Evolutionary conservation across 2,888 invertebrate genomes (phyloP).

Genomic region (Orthosia gothica): DNA sequence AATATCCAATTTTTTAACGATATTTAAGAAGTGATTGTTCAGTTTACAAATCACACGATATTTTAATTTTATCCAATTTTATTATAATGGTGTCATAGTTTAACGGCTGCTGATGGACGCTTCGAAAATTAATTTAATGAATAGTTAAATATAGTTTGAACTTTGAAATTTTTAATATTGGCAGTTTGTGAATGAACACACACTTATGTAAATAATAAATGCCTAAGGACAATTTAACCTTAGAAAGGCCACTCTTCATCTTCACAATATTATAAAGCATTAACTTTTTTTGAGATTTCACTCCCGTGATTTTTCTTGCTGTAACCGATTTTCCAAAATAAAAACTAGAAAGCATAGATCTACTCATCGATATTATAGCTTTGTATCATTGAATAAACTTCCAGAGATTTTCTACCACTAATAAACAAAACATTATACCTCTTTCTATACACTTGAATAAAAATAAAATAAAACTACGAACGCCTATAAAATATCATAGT

Average conservation of each 20-base stretch:
- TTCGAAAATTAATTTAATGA: neutral
- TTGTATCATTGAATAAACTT: neutral
- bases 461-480: too few relatives aligned
- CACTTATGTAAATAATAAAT: neutral
- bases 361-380: neutral
- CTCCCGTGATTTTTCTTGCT: too few relatives aligned
- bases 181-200: neutral
- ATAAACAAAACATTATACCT: neutral
- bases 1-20: conserved; percentile 25
- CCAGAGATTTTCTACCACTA: too few relatives aligned
- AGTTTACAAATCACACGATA: neutral
- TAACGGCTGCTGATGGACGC: neutral
- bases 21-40: conserved; percentile 1
- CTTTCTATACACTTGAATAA: too few relatives aligned
- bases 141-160: neutral
- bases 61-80: conserved; percentile 9
- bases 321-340: too few relatives aligned
- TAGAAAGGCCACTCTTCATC: too few relatives aligned
- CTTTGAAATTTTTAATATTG: neutral
- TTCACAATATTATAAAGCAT: too few relatives aligned
- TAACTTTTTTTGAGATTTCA: too few relatives aligned
- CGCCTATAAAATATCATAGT: too few relatives aligned
- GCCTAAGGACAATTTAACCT: neutral
- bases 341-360: neutral
- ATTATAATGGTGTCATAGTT: neutral